Percentiles rank a stretch among this genome's conserved stretches.
Evolutionary conservation across 2,888 invertebrate species (phyloP).

Genomic region (Seladonia tumulorum): DNA sequence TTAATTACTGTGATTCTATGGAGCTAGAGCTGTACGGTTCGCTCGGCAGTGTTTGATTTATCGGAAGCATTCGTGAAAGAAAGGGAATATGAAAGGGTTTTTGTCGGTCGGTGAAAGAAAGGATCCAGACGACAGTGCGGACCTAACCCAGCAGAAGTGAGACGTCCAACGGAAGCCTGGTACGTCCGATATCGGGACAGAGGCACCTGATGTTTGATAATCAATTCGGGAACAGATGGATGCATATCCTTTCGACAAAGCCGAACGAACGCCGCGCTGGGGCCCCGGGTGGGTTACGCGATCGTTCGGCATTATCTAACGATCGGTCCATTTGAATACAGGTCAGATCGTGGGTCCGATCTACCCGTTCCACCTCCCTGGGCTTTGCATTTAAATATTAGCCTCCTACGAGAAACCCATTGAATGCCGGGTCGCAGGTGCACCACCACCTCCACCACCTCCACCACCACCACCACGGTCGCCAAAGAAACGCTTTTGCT

Average conservation of each 20-base stretch:
- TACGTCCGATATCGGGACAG: conserved; percentile 2
- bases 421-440: conserved; percentile 74
- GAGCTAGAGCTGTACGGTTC: background rate
- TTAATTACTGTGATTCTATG: conserved; percentile 1
- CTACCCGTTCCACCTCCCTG: conserved; percentile 54
- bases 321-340: conserved; percentile 80
- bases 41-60: background rate
- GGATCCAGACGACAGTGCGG: background rate
- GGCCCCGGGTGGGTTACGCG: conserved; percentile 69
- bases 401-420: conserved; percentile 76
- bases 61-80: background rate
- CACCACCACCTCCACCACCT: conserved; percentile 47
- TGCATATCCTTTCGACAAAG: conserved; percentile 49
- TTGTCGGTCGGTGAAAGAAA: background rate
- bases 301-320: conserved; percentile 77
- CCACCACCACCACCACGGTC: conserved; percentile 35
- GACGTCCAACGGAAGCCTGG: background rate
- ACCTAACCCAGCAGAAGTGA: background rate
- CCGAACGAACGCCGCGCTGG: background rate
- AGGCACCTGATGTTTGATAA: conserved; percentile 31
- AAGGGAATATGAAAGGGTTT: background rate
- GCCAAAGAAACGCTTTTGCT: conserved; percentile 51
- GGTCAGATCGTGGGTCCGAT: conserved; percentile 73
- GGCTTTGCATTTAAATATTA: conserved; percentile 80
- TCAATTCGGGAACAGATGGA: conserved; percentile 25